Evolutionary conservation across 2,888 invertebrate species (phyloP).

Genomic region (Uloborus plumipes): DNA sequence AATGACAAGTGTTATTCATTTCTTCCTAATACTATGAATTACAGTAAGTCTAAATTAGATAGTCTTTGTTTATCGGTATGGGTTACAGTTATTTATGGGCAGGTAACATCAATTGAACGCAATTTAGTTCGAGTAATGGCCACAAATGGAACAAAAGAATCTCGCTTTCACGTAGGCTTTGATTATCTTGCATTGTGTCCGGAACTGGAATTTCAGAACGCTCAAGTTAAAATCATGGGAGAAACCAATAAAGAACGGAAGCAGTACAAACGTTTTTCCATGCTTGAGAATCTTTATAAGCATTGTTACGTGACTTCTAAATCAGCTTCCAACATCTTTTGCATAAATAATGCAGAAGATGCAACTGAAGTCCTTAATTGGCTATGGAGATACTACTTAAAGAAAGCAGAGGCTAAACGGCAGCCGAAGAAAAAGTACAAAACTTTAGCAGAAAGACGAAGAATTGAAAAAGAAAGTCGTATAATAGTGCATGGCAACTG

Average conservation of each 20-base stretch:
- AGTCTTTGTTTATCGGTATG: conserved; percentile 44
- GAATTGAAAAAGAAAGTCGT: conserved; percentile 12
- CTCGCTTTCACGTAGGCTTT: conserved; percentile 16
- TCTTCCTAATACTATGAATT: conserved; percentile 12
- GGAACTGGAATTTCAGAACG: conserved; percentile 34
- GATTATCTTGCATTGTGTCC: conserved; percentile 46
- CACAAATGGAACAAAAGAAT: not conserved
- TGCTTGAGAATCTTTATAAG: conserved; percentile 26
- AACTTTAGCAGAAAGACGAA: conserved; percentile 3
- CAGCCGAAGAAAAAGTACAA: conserved; percentile 12
- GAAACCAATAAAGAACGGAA: not conserved
- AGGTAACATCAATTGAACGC: conserved; percentile 5
- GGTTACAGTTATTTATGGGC: conserved; percentile 32
- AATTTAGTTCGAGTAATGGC: conserved; percentile 10
- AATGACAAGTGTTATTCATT: conserved; percentile 21
- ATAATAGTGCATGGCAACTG: conserved; percentile 43
- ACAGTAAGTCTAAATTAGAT: conserved; percentile 11
- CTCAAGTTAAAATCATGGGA: not conserved
- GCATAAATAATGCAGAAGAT: conserved; percentile 24
- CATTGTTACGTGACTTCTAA: not conserved
- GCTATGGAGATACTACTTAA: conserved; percentile 21
- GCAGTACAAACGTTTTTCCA: not conserved
- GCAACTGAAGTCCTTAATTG: conserved; percentile 25
- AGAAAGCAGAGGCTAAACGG: conserved; percentile 3
- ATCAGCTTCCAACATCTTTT: conserved; percentile 29